Evolutionary conservation across 2,797 vertebrate genomes (phyloP).

Genomic region (Hemitrygon akajei): DNA sequence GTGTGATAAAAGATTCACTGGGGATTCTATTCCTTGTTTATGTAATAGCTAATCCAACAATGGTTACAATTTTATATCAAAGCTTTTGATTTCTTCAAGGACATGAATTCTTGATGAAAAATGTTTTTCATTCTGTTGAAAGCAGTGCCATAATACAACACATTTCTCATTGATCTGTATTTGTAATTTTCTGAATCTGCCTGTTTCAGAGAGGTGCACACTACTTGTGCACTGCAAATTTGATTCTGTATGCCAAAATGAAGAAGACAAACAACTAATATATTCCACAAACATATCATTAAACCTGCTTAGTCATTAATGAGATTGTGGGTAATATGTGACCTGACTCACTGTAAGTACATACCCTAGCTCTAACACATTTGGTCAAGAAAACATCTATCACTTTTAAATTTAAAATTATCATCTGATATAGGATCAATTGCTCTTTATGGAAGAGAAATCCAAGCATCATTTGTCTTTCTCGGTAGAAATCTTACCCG

Average conservation of each 20-base stretch:
- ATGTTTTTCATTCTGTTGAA: neutral
- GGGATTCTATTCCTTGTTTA: neutral
- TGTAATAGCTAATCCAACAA: neutral
- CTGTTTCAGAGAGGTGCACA: neutral
- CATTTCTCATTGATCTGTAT: neutral
- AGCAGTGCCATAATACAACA: neutral
- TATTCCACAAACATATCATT: neutral
- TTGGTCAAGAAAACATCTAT: too few relatives aligned
- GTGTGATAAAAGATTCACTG: neutral
- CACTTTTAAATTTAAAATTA: too few relatives aligned
- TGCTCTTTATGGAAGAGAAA: too few relatives aligned
- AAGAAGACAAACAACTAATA: neutral
- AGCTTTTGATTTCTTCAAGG: slow-evolving; percentile 13
- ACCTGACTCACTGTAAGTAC: too few relatives aligned
- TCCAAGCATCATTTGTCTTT: too few relatives aligned
- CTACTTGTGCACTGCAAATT: neutral
- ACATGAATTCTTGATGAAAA: neutral
- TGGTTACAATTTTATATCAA: neutral
- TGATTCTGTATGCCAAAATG: neutral
- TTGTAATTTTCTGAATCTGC: neutral
- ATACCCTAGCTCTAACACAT: too few relatives aligned
- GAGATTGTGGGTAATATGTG: too few relatives aligned
- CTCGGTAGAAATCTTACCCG: too few relatives aligned
- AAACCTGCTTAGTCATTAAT: too few relatives aligned
- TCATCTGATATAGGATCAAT: too few relatives aligned